Base-by-base conservation (phyloP, 2,888 invertebrate species). In the Dascillus cervinus region DNA sequence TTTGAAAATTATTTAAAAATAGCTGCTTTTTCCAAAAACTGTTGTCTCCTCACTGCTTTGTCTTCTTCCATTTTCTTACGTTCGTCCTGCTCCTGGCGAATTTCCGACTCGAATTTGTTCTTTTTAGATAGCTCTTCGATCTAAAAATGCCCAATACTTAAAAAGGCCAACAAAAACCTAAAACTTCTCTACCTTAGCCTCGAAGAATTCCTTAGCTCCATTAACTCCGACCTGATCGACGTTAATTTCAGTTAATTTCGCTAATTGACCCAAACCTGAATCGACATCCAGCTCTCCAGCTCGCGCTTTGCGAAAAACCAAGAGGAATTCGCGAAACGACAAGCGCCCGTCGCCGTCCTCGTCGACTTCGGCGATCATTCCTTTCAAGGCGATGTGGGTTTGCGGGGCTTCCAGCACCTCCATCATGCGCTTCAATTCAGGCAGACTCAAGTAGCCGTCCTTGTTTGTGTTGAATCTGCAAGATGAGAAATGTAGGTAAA, bases 351-450 rank as follows among this genome's bases (percentile, higher is more conserved):
- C 89, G 20, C 76, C 73, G 56, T 90, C 89, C 59, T 88, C 89
- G 57, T 89, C 89, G 3, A 89, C 86, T 64, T 89, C 89, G 39
- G 83, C 76, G 54, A 96, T 96, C 92, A 96, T 95, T 19, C 81
- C 82, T 63, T 96, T 96, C 13, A 96, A 73, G 0, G 89, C 89
- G 30, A 96, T 71, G 65, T 96, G 95, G 0, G 96, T 96, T 66
- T 96, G 96, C 8, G 96, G 95, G 2, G 89, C 92, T 5, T 89
- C 91, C 32, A 96, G 67, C 39, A 88, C 82, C 65, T 96, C 96
- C 95, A 95, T 95, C 92, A 95, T 94, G 13, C 83, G 71, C 64
- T 96, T 96, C 44, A 96, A 69, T 65, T 96, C 95, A 13, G 77
- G 77, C 43, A 96, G 68, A 64, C 91, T 90, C 47, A 96, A 74